These are phyloP conservation scores for Pristionchus exspectatus DNA, from an alignment of 2,888 invertebrate genomes.

Conservation along the genomic window DNA sequence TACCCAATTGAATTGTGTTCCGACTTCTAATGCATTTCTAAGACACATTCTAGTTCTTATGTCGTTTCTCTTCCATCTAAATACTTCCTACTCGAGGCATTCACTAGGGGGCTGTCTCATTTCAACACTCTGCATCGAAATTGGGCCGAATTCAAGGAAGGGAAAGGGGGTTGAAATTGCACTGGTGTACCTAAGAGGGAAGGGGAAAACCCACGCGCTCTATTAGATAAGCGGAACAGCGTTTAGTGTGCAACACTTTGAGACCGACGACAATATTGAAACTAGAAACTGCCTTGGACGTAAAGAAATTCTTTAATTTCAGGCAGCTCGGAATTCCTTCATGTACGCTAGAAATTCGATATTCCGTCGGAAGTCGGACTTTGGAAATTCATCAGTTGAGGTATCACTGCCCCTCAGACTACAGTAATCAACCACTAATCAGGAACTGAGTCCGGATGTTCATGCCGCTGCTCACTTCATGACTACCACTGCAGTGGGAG, in stretches of 20 bases:
- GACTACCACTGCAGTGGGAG: slow-evolving; percentile 35
- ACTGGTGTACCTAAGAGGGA: neutral
- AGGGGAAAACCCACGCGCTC: neutral
- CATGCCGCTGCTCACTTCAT: slow-evolving; percentile 40
- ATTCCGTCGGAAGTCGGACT: slow-evolving; percentile 49
- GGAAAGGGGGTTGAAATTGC: slow-evolving; percentile 5
- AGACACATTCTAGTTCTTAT: neutral
- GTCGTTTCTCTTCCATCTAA: neutral
- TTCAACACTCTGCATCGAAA: slow-evolving; percentile 23
- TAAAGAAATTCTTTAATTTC: neutral
- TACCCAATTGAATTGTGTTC: slow-evolving; percentile 24
- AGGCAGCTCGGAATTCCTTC: slow-evolving; percentile 51
- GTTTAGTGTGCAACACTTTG: neutral
- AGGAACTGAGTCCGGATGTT: slow-evolving; percentile 7
- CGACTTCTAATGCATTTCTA: slow-evolving; percentile 30
- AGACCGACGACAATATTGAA: neutral
- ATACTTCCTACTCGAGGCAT: slow-evolving; percentile 26
- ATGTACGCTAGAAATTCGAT: slow-evolving; percentile 52
- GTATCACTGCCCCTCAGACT: neutral
- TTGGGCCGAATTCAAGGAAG: slow-evolving; percentile 35
- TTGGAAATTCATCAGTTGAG: slow-evolving; percentile 16
- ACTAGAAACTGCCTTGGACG: neutral
- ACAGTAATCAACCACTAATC: neutral
- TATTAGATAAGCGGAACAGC: slow-evolving; percentile 31
- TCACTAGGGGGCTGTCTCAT: slow-evolving; percentile 21